phyloP scores from a whole-genome alignment of 2,888 invertebrate genomes.

The Bruchidius siliquastri region DNA sequence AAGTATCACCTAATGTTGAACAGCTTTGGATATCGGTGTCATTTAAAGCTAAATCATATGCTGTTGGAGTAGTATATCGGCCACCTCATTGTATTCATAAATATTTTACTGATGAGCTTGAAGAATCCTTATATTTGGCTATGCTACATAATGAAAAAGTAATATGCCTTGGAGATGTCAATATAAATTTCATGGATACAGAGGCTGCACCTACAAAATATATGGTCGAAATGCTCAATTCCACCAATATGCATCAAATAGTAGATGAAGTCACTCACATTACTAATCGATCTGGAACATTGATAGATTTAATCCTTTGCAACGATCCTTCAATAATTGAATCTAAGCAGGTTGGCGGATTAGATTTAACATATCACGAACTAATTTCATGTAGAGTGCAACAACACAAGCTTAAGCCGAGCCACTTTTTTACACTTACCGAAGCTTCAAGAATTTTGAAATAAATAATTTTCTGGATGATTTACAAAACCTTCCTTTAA shows the following conservation, averaged over 20 bases:
- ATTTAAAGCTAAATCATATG: background rate
- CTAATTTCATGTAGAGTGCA: no score
- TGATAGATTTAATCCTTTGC: slow-evolving; percentile 5
- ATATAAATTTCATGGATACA: background rate
- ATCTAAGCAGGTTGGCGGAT: background rate
- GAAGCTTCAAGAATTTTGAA: no score
- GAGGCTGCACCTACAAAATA: slow-evolving; percentile 1
- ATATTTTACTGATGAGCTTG: slow-evolving; percentile 3
- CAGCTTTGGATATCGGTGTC: background rate
- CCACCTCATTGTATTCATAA: slow-evolving; percentile 1
- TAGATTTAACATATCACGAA: background rate
- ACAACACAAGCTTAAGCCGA: no score
- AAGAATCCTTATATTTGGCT: background rate
- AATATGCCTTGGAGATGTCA: slow-evolving; percentile 5
- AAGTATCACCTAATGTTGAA: no score
- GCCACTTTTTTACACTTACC: no score
- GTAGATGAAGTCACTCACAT: no score
- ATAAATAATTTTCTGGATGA: no score
- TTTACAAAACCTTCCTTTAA: no score
- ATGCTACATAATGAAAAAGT: background rate
- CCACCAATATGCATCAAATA: background rate
- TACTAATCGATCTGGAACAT: slow-evolving; percentile 1
- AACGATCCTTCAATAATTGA: background rate
- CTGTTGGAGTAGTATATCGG: background rate
- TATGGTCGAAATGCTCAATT: background rate